phyloP scores from a whole-genome alignment of 2,888 invertebrate species.

The Lasiommata megera region DNA sequence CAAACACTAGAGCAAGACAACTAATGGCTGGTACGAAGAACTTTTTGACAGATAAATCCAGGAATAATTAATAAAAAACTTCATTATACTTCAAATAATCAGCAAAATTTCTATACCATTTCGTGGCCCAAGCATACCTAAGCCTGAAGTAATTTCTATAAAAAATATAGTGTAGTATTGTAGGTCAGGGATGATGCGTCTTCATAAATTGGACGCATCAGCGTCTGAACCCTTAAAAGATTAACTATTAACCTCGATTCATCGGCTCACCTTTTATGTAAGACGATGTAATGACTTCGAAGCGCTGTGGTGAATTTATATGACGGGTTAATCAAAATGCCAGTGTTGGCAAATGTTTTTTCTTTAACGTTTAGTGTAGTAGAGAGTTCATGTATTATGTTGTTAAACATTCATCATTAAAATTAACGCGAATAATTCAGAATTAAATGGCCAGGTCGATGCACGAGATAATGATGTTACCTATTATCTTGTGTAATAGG shows the following conservation, averaged over 20 bases:
- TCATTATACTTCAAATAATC: no score
- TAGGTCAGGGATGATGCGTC: constrained; percentile 1
- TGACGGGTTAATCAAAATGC: constrained; percentile 25
- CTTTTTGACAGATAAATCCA: no score
- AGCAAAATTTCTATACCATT: no score
- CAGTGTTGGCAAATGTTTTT: constrained; percentile 1
- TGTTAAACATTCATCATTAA: background rate
- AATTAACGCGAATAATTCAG: background rate
- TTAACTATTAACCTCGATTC: constrained; percentile 23
- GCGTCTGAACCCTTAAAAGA: constrained; percentile 6
- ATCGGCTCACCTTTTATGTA: constrained; percentile 20
- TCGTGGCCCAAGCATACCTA: no score
- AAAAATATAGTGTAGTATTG: background rate
- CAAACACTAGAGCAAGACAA: no score
- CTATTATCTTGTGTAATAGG: no score
- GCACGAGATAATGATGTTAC: background rate
- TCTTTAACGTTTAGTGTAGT: background rate
- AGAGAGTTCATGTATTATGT: background rate
- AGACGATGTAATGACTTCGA: constrained; percentile 17
- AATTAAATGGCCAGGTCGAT: background rate
- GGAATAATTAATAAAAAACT: no score
- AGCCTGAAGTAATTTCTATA: no score
- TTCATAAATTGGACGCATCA: background rate
- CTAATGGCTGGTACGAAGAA: no score
- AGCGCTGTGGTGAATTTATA: constrained; percentile 20